phyloP scores from a whole-genome alignment of 1,140 invertebrate genomes.

The Adoxophyes honmai region DNA sequence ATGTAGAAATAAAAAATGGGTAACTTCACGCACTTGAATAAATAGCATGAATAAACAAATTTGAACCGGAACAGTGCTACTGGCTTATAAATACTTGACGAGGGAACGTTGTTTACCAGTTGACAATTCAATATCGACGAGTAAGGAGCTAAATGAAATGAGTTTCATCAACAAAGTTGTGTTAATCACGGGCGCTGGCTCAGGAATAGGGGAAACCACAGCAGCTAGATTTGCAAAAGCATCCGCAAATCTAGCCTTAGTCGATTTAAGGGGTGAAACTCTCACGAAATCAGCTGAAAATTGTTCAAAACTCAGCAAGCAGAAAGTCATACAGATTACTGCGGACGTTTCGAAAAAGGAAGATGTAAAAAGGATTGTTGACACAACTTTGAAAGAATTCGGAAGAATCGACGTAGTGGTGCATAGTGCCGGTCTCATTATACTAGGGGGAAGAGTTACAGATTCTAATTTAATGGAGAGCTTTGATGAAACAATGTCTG shows the following conservation, averaged over 20 bases:
- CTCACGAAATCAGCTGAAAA: conserved; percentile 24
- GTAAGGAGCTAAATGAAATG: conserved; percentile 25
- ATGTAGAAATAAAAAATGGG: too few relatives aligned
- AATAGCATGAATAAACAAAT: too few relatives aligned
- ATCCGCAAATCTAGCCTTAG: conserved; percentile 32
- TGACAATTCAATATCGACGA: too few relatives aligned
- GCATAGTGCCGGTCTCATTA: conserved; percentile 30
- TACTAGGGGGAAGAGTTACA: conserved; percentile 6
- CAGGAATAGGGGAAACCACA: conserved; percentile 35
- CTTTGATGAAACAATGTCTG: conserved; percentile 24
- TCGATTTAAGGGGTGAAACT: conserved; percentile 27
- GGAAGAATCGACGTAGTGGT: conserved; percentile 34
- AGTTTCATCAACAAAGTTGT: conserved; percentile 40
- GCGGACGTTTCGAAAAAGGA: conserved; percentile 29
- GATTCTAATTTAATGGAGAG: conserved; percentile 25
- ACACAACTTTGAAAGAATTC: conserved; percentile 22
- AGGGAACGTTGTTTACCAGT: too few relatives aligned
- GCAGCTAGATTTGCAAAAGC: conserved; percentile 35
- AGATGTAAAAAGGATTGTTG: conserved; percentile 23
- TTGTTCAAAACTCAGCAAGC: conserved; percentile 27
- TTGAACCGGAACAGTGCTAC: too few relatives aligned
- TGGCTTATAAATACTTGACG: too few relatives aligned
- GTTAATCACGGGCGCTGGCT: conserved; percentile 37
- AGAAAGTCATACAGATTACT: conserved; percentile 24
- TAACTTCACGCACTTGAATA: too few relatives aligned